These are phyloP conservation scores for Apotomis capreana DNA, from an alignment of 2,888 invertebrate genomes.

Conservation along the genomic window DNA sequence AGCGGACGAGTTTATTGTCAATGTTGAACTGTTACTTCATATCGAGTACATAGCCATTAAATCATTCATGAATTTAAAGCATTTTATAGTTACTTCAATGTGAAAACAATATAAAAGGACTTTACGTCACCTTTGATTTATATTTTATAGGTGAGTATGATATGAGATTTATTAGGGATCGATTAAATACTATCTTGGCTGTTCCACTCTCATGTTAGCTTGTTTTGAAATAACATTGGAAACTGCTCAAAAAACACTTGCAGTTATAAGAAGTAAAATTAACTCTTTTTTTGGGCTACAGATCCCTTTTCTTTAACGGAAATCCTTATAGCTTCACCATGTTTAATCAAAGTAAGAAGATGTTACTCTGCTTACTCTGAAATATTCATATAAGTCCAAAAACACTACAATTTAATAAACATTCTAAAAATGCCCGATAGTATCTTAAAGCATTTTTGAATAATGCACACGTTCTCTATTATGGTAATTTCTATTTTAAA, in stretches of 20 bases:
- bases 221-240: neutral
- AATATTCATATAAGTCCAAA: neutral
- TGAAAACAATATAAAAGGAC: conserved; percentile 82
- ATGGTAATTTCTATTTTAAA: neutral
- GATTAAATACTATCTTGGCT: conserved; percentile 73
- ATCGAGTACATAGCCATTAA: conserved; percentile 67
- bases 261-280: too few species aligned
- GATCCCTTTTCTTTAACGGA: too few species aligned
- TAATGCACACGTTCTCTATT: neutral
- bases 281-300: too few species aligned
- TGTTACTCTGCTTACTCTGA: neutral
- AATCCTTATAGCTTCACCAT: too few species aligned
- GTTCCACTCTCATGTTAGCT: conserved; percentile 47
- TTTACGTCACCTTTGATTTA: conserved; percentile 80
- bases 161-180: conserved; percentile 76
- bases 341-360: too few species aligned
- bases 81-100: conserved; percentile 79
- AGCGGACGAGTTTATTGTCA: conserved; percentile 33
- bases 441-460: conserved; percentile 2
- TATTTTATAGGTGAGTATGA: conserved; percentile 80
- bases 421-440: conserved; percentile 6
- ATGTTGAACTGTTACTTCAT: conserved; percentile 52
- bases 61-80: conserved; percentile 79
- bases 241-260: neutral
- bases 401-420: neutral